phyloP scores from a whole-genome alignment of 2,113 vertebrate genomes.

The Fregata magnificens region DNA sequence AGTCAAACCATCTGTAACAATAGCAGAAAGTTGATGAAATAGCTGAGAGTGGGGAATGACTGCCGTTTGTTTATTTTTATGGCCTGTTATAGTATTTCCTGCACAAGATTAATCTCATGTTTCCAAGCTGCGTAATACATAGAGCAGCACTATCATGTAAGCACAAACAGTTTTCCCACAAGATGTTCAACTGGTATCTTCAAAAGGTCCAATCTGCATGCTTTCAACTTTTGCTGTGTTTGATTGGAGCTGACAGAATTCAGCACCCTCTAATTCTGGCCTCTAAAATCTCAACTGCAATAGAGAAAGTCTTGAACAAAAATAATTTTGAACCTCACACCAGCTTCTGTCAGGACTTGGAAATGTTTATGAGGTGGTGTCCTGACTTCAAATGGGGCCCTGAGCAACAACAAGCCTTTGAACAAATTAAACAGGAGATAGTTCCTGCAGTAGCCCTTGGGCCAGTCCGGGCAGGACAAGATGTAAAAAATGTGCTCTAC shows the following conservation, averaged over 20 bases:
- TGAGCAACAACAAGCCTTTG: too few species aligned
- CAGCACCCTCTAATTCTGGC: background rate
- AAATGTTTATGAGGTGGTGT: background rate
- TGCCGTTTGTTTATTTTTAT: slow-evolving; percentile 45
- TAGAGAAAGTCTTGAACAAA: background rate
- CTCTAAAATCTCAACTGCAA: background rate
- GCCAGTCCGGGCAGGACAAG: too few species aligned
- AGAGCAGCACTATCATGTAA: background rate
- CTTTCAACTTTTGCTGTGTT: background rate
- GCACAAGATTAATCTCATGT: background rate
- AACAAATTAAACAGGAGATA: too few species aligned
- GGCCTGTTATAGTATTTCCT: slow-evolving; percentile 11
- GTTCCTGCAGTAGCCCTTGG: too few species aligned
- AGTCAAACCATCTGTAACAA: slow-evolving; percentile 44
- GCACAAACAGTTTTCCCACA: slow-evolving; percentile 31
- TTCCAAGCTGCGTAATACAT: background rate
- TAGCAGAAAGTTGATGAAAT: slow-evolving; percentile 21
- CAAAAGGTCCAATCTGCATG: background rate
- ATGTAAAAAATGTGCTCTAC: too few species aligned
- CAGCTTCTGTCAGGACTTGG: background rate
- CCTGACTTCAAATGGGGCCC: too few species aligned
- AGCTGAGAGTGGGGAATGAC: background rate
- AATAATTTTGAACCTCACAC: background rate
- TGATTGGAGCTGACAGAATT: slow-evolving; percentile 2
- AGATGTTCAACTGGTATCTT: background rate